Percentiles rank a stretch among this genome's conserved stretches.
These are phyloP conservation scores for Motacilla alba DNA, from an alignment of 2,113 vertebrate genomes.

Conservation along the genomic window DNA sequence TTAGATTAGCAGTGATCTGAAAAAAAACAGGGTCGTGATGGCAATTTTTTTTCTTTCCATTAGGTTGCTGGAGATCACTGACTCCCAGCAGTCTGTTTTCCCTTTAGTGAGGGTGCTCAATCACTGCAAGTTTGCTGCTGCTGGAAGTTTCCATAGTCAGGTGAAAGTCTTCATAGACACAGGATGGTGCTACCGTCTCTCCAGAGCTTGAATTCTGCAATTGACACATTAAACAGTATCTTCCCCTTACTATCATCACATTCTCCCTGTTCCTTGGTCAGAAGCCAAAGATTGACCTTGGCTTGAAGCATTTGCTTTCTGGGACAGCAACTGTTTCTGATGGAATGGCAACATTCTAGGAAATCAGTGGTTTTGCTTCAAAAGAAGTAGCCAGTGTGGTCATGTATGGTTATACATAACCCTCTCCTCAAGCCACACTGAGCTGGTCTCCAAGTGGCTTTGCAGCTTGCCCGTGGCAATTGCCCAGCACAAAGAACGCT, in stretches of 20 bases:
- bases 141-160: neutral
- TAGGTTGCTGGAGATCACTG: neutral
- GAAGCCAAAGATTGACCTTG: neutral
- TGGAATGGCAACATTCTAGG: neutral
- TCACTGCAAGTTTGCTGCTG: neutral
- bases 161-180: neutral
- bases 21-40: neutral
- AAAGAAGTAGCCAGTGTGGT: neutral
- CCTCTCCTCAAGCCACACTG: neutral
- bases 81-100: neutral
- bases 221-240: neutral
- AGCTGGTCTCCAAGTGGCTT: neutral
- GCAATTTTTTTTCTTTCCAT: neutral
- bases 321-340: neutral
- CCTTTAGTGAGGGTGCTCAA: neutral
- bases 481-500: neutral
- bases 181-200: neutral
- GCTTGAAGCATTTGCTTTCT: neutral
- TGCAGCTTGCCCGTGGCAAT: neutral
- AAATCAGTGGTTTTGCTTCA: neutral
- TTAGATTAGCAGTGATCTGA: neutral
- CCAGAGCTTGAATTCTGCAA: neutral
- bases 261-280: neutral
- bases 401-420: neutral
- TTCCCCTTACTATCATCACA: neutral